Percentiles rank a stretch among this genome's conserved stretches.
Evolutionary conservation across 1,140 invertebrate species (phyloP).

Genomic region (Drosophila sucinea): DNA sequence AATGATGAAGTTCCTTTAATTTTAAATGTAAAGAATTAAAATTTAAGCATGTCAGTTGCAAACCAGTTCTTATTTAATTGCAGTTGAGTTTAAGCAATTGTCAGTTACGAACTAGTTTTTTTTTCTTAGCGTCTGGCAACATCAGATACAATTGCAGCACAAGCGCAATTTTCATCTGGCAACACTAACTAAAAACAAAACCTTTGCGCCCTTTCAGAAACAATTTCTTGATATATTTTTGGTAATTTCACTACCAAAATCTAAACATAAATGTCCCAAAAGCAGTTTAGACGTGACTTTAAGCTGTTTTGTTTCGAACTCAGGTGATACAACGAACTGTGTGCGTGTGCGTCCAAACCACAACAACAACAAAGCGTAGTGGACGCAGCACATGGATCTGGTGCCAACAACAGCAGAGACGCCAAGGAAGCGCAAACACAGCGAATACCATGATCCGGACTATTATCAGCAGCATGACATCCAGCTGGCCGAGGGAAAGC

Average conservation of each 20-base stretch:
- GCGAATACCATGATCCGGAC: conserved; percentile 80
- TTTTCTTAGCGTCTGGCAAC: background rate
- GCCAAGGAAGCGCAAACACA: conserved; percentile 71
- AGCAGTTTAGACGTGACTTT: conserved; percentile 27
- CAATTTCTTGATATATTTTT: conserved; percentile 46
- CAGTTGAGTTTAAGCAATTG: background rate
- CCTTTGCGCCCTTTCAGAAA: conserved; percentile 61
- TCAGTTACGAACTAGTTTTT: background rate
- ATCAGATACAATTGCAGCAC: background rate
- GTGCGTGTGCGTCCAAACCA: conserved; percentile 29
- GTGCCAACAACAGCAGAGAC: conserved; percentile 46
- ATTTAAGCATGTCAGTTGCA: too few species aligned
- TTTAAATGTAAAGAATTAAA: too few species aligned
- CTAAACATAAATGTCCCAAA: conserved; percentile 60
- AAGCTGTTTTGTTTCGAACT: conserved; percentile 39
- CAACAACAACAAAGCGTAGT: conserved; percentile 21
- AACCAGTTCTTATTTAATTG: too few species aligned
- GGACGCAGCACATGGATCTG: conserved; percentile 67
- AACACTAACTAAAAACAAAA: conserved; percentile 31
- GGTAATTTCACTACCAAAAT: conserved; percentile 42
- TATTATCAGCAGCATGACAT: conserved; percentile 36
- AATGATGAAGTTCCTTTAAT: too few species aligned
- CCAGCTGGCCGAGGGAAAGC: background rate
- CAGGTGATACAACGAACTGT: conserved; percentile 47
- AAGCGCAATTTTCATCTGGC: background rate